Base-by-base conservation (phyloP, 2,888 invertebrate genomes). In the Pyrrhopygopsis socrates region DNA sequence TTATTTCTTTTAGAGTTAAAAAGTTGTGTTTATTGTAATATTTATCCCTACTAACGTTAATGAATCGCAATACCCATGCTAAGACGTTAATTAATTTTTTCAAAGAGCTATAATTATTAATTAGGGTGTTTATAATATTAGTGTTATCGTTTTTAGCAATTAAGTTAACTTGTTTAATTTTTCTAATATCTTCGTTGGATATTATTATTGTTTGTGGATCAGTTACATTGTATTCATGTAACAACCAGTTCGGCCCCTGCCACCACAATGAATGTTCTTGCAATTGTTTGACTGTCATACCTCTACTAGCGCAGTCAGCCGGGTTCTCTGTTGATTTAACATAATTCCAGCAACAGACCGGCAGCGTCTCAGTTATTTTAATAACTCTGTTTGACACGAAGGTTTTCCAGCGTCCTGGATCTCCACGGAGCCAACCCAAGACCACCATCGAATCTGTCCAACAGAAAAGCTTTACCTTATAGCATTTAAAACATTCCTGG, bases 281-380 rank as follows among this genome's bases (percentile, higher is more conserved):
- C 22, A 91, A 65, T 45, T 88, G 83, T 5, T 45, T 27, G 3
- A 81, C 78, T 0, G 58, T 54, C 27, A 90, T 30, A 0, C 92
- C 92, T 41, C 92, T 81, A 38, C 87, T 92, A 1, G 91, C 91
- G 22, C 89, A 85, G 71, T 88, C 88, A 0, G 91, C 89, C 0
- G 92, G 88, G 30, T 92, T 92, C 68, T 92, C 86, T 6, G 60
- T 77, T 1, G 92, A 87, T 58, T 80, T 85, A 2, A 93, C 90
- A 27, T 91, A 90, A 4, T 68, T 65, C 93, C 94, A 93, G n/a
- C 79, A 29, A 8, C 70, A 24, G 1, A 83, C 18, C 22, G 87
- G 85, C 38, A 92, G 87, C 0, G 81, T 65, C 18, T 83, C 63
- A 20, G 65, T 88, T 20, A 91, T 90, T 81, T 86, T 15, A 13